Percentiles rank a stretch among this genome's conserved stretches.
phyloP scores from a whole-genome alignment of 2,797 vertebrate genomes.

The Hoplostethus mediterraneus region DNA sequence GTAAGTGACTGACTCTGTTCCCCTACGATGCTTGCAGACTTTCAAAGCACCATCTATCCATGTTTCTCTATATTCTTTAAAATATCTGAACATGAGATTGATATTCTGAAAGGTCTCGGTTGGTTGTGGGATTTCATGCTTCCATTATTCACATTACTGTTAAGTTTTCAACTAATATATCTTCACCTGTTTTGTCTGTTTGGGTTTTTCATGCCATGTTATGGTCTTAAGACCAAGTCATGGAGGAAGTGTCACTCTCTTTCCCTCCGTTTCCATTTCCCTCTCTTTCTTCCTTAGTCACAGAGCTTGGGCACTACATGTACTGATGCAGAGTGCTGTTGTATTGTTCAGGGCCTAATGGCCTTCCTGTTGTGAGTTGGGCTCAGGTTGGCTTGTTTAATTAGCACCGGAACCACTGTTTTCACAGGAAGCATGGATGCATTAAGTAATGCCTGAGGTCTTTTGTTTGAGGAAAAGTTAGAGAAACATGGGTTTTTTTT shows the following conservation, averaged over 20 bases:
- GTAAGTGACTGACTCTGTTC: conserved; percentile 74
- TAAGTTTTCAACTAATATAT: not conserved
- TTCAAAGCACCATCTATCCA: not conserved
- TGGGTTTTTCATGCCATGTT: conserved; percentile 1
- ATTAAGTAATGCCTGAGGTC: conserved; percentile 52
- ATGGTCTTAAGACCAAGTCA: conserved; percentile 22
- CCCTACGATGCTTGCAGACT: not conserved
- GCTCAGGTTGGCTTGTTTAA: conserved; percentile 65
- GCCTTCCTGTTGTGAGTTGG: conserved; percentile 84
- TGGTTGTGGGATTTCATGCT: not conserved
- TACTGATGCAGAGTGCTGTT: conserved; percentile 58
- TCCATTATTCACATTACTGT: not conserved
- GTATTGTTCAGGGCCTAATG: conserved; percentile 79
- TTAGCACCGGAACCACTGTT: conserved; percentile 75
- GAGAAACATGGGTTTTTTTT: conserved; percentile 52
- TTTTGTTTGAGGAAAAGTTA: conserved; percentile 65
- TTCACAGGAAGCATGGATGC: conserved; percentile 76
- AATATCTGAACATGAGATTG: not conserved
- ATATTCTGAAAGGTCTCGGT: conserved; percentile 2
- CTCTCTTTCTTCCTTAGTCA: conserved; percentile 35
- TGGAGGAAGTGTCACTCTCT: conserved; percentile 16
- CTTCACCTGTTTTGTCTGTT: not conserved
- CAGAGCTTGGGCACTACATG: conserved; percentile 46
- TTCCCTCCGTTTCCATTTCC: conserved; percentile 61
- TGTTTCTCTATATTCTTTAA: not conserved